These are phyloP conservation scores for Diogma glabrata DNA, from an alignment of 2,888 invertebrate species.

Conservation along the genomic window DNA sequence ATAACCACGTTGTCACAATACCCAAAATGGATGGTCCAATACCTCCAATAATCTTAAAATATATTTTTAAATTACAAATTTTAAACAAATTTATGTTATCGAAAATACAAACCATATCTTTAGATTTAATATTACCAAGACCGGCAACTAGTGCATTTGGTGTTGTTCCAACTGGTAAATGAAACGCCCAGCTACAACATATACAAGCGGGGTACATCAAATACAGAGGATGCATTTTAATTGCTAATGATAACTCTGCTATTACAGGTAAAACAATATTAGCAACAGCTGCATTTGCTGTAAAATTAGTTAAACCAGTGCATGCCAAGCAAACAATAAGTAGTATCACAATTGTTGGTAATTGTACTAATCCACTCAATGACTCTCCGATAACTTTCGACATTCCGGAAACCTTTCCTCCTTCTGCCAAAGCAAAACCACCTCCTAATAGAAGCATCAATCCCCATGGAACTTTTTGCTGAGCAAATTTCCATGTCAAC, in stretches of 20 bases:
- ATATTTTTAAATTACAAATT: background rate
- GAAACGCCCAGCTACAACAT: slow-evolving; percentile 85
- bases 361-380: slow-evolving; percentile 49
- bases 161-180: slow-evolving; percentile 89
- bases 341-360: slow-evolving; percentile 54
- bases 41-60: too few species aligned
- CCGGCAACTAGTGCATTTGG: slow-evolving; percentile 90
- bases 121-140: slow-evolving; percentile 65
- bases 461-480: slow-evolving; percentile 83
- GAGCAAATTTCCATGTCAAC: slow-evolving; percentile 74
- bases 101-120: slow-evolving; percentile 48
- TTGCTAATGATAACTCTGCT: slow-evolving; percentile 59
- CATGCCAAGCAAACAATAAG: slow-evolving; percentile 64
- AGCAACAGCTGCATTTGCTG: slow-evolving; percentile 83
- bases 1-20: too few species aligned
- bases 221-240: slow-evolving; percentile 72
- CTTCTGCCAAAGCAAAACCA: slow-evolving; percentile 84
- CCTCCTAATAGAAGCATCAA: slow-evolving; percentile 76
- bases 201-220: slow-evolving; percentile 82
- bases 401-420: slow-evolving; percentile 67
- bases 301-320: slow-evolving; percentile 76
- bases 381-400: slow-evolving; percentile 62
- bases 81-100: background rate
- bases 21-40: too few species aligned
- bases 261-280: slow-evolving; percentile 78